A percentile compares a stretch with the other conserved stretches of the same genome.
Evolutionary conservation across 1,140 invertebrate genomes (phyloP).

Genomic region (Drosophila suzukii): DNA sequence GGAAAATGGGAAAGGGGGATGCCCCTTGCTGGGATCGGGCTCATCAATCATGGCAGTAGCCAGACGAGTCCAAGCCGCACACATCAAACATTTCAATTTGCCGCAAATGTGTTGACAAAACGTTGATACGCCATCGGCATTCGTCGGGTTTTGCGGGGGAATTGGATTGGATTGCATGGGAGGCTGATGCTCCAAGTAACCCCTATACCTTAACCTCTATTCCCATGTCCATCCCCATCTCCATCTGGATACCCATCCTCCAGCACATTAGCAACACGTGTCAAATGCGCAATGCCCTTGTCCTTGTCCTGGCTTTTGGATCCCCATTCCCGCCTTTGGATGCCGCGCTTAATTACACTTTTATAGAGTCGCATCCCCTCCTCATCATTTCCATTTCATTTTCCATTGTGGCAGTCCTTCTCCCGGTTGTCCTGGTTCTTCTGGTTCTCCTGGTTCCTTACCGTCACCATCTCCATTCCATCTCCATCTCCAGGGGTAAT

Average conservation of each 20-base stretch:
- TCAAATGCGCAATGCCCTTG: constrained; percentile 46
- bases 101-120: constrained; percentile 54
- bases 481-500: constrained; percentile 33
- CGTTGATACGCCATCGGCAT: constrained; percentile 34
- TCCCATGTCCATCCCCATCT: not conserved
- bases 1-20: constrained; percentile 2
- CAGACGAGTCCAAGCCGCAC: constrained; percentile 19
- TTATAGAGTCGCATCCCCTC: constrained; percentile 61
- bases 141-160: constrained; percentile 14
- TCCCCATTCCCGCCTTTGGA: constrained; percentile 21
- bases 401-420: constrained; percentile 17
- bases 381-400: constrained; percentile 26
- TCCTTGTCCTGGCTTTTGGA: constrained; percentile 14
- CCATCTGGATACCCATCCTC: not conserved
- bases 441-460: not conserved
- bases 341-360: constrained; percentile 74
- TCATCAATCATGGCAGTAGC: constrained; percentile 49
- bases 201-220: not conserved
- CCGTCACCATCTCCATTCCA: not conserved
- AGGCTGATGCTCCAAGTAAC: not conserved
- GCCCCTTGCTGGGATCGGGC: constrained; percentile 19
- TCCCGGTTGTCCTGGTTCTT: not conserved
- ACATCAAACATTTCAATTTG: constrained; percentile 53
- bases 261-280: constrained; percentile 77
- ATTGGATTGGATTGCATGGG: constrained; percentile 10